Base-by-base conservation (phyloP, 2,888 invertebrate genomes). In the Pandemis heparana region DNA sequence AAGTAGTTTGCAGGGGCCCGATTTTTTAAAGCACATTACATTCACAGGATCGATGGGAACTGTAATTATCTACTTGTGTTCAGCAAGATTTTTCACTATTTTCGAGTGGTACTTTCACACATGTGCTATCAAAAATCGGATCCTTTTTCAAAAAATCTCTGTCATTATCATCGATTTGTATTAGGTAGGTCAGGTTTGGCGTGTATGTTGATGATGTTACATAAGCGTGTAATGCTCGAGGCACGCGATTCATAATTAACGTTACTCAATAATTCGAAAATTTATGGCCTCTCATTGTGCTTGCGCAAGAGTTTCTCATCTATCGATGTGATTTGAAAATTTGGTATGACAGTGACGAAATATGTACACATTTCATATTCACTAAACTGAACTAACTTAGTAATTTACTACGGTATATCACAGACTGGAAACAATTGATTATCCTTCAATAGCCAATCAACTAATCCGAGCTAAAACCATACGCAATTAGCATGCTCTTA, bases 211-310 rank as follows among this genome's bases (percentile, higher is more conserved):
- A 56, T 56, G 56, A 23, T 56, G 12, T 56, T 12, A 23, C 23
- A 39, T 16, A 63, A 32, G 64, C 64, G 63, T 63, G 64, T 65
- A 60, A 60, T 38, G 38, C 38, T 38, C 14, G 32, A 56, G 56
- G 59, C 59, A 48, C 46, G 59, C 60, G 64, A 64, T 12, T 53
- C 38, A 65, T 18, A 48, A 65, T 71, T 65, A 60, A 59, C 60
- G 51, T 67, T 56, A 48, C 66, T 48, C 46, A 71, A 48, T 51
- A 64, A 64, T 59, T 46, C 75, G 68, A 43, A 75, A 74, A 78
- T 65, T 51, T 39, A 65, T 71, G 12, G 65, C 60, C n/a, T 60
- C 48, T 60, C 46, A 59, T 64, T 64, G 23, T 56, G 23, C 12
- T 64, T 39, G 38, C 41, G 69, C 18, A 23, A 69, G 39, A 38